These are phyloP conservation scores for Hesperia comma DNA, from an alignment of 2,888 invertebrate species.

Conservation along the genomic window DNA sequence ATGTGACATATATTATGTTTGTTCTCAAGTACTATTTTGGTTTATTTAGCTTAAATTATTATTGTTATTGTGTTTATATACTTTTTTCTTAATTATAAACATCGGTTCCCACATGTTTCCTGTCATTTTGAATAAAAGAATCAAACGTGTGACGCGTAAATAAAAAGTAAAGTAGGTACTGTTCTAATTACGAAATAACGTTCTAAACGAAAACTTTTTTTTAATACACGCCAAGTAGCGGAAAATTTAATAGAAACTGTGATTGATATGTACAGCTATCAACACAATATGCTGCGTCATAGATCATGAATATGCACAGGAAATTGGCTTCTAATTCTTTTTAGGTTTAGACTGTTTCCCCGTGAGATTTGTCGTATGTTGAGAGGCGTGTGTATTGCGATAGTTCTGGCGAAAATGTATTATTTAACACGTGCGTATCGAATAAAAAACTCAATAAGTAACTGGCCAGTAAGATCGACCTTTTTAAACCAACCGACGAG, in stretches of 20 bases:
- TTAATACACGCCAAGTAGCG: slow-evolving; percentile 15
- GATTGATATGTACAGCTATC: slow-evolving; percentile 29
- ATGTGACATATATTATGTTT: too few relatives aligned
- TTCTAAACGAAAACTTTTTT: neutral
- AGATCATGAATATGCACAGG: slow-evolving; percentile 5
- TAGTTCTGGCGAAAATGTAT: slow-evolving; percentile 7
- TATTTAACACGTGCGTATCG: slow-evolving; percentile 21
- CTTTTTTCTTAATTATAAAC: too few relatives aligned
- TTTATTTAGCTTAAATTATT: too few relatives aligned
- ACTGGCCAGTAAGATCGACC: neutral
- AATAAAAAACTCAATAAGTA: slow-evolving; percentile 17
- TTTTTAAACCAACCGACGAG: slow-evolving; percentile 10
- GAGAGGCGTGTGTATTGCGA: neutral
- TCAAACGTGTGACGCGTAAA: too few relatives aligned
- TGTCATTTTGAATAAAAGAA: too few relatives aligned
- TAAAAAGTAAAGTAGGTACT: too few relatives aligned
- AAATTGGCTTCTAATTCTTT: slow-evolving; percentile 9
- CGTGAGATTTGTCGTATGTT: neutral
- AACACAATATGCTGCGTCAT: slow-evolving; percentile 21
- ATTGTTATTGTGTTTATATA: too few relatives aligned
- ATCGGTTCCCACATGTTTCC: too few relatives aligned
- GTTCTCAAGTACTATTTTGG: too few relatives aligned
- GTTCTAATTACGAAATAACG: too few relatives aligned
- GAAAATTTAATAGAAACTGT: slow-evolving; percentile 21
- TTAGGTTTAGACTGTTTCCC: neutral